These are phyloP conservation scores for Antitype chi DNA, from an alignment of 2,888 invertebrate genomes.

Conservation along the genomic window DNA sequence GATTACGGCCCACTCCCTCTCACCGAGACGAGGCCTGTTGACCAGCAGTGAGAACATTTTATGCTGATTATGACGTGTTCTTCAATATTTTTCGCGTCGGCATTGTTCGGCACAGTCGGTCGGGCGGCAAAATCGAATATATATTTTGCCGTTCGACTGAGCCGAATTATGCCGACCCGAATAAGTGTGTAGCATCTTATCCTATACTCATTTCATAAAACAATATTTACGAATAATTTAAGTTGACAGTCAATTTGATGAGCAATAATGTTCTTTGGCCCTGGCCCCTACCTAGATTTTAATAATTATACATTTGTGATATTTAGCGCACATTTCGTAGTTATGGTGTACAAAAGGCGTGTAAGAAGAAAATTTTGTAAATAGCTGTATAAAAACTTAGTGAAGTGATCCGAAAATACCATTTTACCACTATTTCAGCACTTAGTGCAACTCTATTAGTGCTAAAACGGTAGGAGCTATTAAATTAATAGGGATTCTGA, in stretches of 20 bases:
- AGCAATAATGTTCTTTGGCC: background rate
- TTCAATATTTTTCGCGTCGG: too few relatives aligned
- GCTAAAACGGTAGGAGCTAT: background rate
- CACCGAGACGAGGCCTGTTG: too few relatives aligned
- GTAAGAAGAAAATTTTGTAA: background rate
- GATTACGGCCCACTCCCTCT: too few relatives aligned
- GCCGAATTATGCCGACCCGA: background rate
- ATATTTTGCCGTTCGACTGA: background rate
- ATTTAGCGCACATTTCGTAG: constrained; percentile 1
- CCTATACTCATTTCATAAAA: background rate
- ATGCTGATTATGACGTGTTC: background rate
- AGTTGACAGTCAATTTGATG: background rate
- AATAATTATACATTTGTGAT: constrained; percentile 4
- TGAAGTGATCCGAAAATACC: background rate
- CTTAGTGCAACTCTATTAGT: background rate
- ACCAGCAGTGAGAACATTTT: too few relatives aligned
- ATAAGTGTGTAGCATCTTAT: background rate
- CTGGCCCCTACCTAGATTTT: background rate
- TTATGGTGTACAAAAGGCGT: background rate
- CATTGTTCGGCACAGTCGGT: background rate
- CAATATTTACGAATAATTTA: background rate
- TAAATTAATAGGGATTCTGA: background rate
- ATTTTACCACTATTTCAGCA: background rate
- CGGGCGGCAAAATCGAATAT: background rate
- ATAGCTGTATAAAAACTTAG: background rate